phyloP scores from a whole-genome alignment of 2,113 vertebrate genomes.

The Chunga burmeisteri region DNA sequence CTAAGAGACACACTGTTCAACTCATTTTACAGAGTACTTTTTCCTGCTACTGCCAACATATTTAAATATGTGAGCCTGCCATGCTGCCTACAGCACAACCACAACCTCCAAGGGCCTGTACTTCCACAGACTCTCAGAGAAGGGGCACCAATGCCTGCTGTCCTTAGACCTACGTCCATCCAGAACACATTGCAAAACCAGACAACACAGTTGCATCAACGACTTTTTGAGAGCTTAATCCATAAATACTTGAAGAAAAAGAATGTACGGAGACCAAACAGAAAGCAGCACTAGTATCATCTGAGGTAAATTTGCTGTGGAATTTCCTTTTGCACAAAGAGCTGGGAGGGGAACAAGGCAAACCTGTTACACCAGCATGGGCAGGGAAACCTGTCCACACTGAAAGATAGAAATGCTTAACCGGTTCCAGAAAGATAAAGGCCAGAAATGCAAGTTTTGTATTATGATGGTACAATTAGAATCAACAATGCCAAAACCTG shows the following conservation, averaged over 20 bases:
- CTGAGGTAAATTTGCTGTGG: constrained; percentile 30
- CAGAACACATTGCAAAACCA: background rate
- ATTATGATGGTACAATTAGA: background rate
- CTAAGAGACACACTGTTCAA: background rate
- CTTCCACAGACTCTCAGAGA: background rate
- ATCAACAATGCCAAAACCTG: background rate
- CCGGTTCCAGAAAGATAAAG: constrained; percentile 36
- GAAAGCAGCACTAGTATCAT: background rate
- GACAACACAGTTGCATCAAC: background rate
- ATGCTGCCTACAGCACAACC: background rate
- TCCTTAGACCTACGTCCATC: background rate
- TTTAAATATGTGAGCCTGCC: constrained; percentile 30
- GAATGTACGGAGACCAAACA: background rate
- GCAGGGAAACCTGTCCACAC: constrained; percentile 45
- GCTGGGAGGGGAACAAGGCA: constrained; percentile 63
- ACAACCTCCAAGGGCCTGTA: background rate
- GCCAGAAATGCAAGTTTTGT: constrained; percentile 38
- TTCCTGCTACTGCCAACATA: background rate
- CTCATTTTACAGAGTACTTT: background rate
- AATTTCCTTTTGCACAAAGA: constrained; percentile 59
- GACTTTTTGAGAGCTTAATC: background rate
- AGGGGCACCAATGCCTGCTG: background rate
- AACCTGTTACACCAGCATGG: constrained; percentile 57
- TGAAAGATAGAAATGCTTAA: background rate
- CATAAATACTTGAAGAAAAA: background rate